These are phyloP conservation scores for Muraenolepis orangiensis DNA, from an alignment of 2,797 vertebrate genomes.

Conservation along the genomic window DNA sequence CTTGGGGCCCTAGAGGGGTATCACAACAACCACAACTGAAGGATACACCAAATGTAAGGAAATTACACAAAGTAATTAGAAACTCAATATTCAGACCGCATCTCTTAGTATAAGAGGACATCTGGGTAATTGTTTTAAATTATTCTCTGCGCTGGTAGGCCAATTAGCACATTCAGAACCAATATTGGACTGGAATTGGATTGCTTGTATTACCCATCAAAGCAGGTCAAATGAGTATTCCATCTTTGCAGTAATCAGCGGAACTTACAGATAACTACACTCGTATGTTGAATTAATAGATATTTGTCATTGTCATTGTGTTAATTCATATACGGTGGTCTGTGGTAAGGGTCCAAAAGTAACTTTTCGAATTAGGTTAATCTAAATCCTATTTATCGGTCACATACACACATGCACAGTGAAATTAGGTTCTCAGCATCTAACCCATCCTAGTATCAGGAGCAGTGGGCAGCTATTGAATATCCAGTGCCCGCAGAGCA, in stretches of 20 bases:
- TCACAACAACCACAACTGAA: background rate
- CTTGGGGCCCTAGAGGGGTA: background rate
- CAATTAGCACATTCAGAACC: background rate
- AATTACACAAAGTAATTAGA: slow-evolving; percentile 4
- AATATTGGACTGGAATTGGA: background rate
- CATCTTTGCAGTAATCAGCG: background rate
- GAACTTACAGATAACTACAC: background rate
- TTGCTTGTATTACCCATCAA: background rate
- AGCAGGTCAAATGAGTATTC: background rate
- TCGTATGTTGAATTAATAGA: too few species aligned
- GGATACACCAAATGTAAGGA: background rate
- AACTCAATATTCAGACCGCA: background rate
- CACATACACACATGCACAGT: too few species aligned
- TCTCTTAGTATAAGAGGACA: background rate
- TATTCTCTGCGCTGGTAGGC: background rate
- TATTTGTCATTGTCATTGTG: too few species aligned
- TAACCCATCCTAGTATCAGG: too few species aligned
- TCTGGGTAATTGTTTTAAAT: slow-evolving; percentile 1
- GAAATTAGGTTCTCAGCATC: too few species aligned
- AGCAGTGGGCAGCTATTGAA: too few species aligned
- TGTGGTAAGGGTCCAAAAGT: too few species aligned
- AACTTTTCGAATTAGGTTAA: too few species aligned
- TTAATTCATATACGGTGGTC: background rate
- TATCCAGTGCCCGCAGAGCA: too few species aligned
- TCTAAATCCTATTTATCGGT: too few species aligned